Percentiles rank a stretch among this genome's conserved stretches.
These are phyloP conservation scores for Caracal caracal DNA, from an alignment of 2,113 vertebrate species.

Conservation along the genomic window DNA sequence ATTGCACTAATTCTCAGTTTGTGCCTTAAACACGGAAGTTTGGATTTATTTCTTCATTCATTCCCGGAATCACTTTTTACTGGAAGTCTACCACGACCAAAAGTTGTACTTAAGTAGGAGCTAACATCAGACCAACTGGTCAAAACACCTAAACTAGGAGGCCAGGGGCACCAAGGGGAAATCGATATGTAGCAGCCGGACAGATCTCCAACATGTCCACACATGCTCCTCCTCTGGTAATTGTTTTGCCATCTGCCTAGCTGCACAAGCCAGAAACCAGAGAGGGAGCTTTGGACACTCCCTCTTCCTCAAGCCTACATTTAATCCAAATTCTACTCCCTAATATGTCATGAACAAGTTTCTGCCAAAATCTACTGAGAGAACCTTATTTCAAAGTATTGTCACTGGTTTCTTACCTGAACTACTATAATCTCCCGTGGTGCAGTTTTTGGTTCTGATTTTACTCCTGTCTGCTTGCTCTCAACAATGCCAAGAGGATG, in stretches of 20 bases:
- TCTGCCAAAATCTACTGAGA: not conserved
- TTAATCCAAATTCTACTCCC: slow-evolving; percentile 36
- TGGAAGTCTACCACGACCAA: not conserved
- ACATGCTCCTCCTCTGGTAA: not conserved
- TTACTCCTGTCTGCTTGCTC: not conserved
- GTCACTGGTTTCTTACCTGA: not conserved
- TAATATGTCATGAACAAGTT: not conserved
- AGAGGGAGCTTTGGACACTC: not conserved
- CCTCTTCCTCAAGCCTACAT: not conserved
- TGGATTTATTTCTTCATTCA: slow-evolving; percentile 11
- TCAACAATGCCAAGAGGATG: not conserved
- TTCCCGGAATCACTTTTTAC: slow-evolving; percentile 15
- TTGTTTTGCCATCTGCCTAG: slow-evolving; percentile 9
- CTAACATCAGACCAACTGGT: not conserved
- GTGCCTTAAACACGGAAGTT: not conserved
- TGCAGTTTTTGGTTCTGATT: slow-evolving; percentile 8
- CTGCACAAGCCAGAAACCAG: not conserved
- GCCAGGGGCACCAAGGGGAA: not conserved
- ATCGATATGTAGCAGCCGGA: not conserved
- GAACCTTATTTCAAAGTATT: slow-evolving; percentile 16
- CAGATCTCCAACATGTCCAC: not conserved
- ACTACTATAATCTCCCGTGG: not conserved
- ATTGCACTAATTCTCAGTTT: not conserved
- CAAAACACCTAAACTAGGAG: not conserved
- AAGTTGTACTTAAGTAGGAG: not conserved